phyloP scores from a whole-genome alignment of 2,113 vertebrate genomes.

The Cavia porcellus region DNA sequence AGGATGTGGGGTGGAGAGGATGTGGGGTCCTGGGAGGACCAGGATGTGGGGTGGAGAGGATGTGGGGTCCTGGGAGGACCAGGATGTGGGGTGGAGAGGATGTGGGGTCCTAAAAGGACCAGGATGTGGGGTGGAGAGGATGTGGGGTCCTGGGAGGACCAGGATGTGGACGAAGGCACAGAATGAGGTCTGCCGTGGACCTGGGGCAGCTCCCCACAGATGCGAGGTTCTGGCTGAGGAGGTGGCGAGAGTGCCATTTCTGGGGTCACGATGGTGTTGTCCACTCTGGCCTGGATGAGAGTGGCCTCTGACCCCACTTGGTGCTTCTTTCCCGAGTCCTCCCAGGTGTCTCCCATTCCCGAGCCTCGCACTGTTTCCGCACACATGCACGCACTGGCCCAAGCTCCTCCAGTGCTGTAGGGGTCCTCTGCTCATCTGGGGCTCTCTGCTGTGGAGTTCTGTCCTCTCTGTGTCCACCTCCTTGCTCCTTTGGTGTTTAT shows the following conservation, averaged over 20 bases:
- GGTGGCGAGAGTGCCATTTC: background rate
- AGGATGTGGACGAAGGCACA: background rate
- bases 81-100: background rate
- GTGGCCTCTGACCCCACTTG: background rate
- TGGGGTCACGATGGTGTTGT: background rate
- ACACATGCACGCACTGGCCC: background rate
- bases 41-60: too few relatives aligned
- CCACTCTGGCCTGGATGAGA: background rate
- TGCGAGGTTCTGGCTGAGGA: background rate
- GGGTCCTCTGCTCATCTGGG: background rate
- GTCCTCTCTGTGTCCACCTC: background rate
- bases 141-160: too few relatives aligned
- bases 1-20: too few relatives aligned
- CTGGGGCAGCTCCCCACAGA: background rate
- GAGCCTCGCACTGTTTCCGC: background rate
- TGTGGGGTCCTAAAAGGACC: too few relatives aligned
- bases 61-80: too few relatives aligned
- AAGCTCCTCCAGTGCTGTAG: background rate
- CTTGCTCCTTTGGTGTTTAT: background rate
- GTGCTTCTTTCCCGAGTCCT: background rate
- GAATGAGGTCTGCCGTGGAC: background rate
- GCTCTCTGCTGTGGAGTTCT: background rate
- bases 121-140: too few relatives aligned
- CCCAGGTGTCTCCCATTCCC: too few relatives aligned
- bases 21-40: too few relatives aligned